Conservation (phyloP, 1,140 invertebrate species). For the Halictus rubicundus region DNA sequence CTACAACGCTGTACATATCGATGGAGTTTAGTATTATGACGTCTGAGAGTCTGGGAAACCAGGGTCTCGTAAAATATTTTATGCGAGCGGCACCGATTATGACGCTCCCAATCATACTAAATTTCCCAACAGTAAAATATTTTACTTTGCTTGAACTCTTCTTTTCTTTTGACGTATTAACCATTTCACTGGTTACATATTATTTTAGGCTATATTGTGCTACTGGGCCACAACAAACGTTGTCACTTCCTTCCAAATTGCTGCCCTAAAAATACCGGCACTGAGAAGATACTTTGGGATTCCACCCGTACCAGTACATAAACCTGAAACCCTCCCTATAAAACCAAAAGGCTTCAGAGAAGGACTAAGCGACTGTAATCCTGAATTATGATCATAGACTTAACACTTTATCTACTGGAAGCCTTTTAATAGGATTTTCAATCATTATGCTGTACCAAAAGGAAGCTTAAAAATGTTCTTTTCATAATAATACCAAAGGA, state of each 20-base stretch:
- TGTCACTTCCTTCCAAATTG: slow-evolving; percentile 92
- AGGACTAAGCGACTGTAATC: slow-evolving; percentile 69
- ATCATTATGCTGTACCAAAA: no score
- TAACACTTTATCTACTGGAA: no score
- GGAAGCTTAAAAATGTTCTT: no score
- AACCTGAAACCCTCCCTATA: slow-evolving; percentile 81
- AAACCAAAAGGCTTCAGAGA: slow-evolving; percentile 87
- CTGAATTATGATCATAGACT: background rate
- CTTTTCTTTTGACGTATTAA: background rate
- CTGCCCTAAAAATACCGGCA: slow-evolving; percentile 87
- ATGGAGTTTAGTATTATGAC: slow-evolving; percentile 88
- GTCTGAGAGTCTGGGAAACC: fast-evolving
- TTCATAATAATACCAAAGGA: no score
- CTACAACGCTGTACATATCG: slow-evolving; percentile 88
- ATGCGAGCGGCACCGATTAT: slow-evolving; percentile 89
- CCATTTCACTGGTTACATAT: background rate
- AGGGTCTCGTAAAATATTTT: slow-evolving; percentile 82
- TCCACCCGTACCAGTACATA: background rate
- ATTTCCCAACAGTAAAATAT: slow-evolving; percentile 90
- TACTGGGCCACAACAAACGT: slow-evolving; percentile 96
- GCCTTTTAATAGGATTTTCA: no score
- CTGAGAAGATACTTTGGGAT: slow-evolving; percentile 88
- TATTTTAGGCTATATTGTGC: slow-evolving; percentile 87
- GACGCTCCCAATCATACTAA: slow-evolving; percentile 92
- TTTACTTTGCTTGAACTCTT: background rate